Evolutionary conservation across 2,888 invertebrate genomes (phyloP).

Genomic region (Rhamphomyia laevipes): DNA sequence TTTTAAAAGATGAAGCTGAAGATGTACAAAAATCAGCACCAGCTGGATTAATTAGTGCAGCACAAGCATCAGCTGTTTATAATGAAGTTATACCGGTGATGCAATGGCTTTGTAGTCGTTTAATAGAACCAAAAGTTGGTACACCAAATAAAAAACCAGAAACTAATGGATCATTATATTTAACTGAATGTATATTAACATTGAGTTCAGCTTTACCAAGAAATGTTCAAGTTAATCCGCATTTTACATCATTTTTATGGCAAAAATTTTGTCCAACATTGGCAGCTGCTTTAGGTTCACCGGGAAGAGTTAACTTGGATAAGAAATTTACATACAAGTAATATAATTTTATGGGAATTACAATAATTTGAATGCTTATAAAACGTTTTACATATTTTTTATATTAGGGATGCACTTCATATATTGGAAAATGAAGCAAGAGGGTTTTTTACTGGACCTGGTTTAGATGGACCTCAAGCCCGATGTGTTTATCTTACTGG

Average conservation of each 20-base stretch:
- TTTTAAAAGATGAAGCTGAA: conserved; percentile 49
- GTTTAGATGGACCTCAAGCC: conserved; percentile 69
- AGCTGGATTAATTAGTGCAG: conserved; percentile 42
- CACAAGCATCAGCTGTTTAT: conserved; percentile 66
- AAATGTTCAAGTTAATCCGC: conserved; percentile 69
- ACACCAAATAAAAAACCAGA: conserved; percentile 36
- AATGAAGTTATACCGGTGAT: conserved; percentile 84
- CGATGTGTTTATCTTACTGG: conserved; percentile 82
- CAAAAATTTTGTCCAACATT: conserved; percentile 85
- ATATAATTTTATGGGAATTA: conserved; percentile 19
- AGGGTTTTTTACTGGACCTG: conserved; percentile 38
- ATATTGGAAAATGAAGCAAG: conserved; percentile 37
- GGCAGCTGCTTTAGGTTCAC: conserved; percentile 78
- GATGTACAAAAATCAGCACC: conserved; percentile 43
- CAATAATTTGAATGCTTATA: neutral
- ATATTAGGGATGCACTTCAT: conserved; percentile 33
- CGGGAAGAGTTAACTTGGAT: conserved; percentile 54
- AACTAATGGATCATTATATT: conserved; percentile 48
- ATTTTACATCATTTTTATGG: conserved; percentile 83
- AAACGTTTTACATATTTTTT: neutral
- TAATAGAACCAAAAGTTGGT: conserved; percentile 59
- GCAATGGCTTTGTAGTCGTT: conserved; percentile 75
- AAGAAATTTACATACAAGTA: conserved; percentile 63
- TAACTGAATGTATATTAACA: conserved; percentile 77
- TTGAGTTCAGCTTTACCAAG: conserved; percentile 73